Evolutionary conservation across 2,888 invertebrate species (phyloP), one percentile per base, ranked within the genome.

Genomic region (Nymphalis c-album): DNA sequence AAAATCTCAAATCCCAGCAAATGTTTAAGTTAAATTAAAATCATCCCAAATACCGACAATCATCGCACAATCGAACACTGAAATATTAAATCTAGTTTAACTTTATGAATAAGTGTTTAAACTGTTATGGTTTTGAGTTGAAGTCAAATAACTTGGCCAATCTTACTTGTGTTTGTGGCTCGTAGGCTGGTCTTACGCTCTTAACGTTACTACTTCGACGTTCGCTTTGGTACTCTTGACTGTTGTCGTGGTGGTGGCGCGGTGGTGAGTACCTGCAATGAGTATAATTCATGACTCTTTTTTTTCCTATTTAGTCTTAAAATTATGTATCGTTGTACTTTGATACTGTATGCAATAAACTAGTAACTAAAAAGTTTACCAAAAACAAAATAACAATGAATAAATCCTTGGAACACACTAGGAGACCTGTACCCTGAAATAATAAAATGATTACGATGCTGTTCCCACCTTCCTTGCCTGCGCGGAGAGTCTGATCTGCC

Each of bases 121-220:
- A 18, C 51, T 20, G 4, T 2, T 20, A 13, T 22, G 40, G 40
- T 22, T 51, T 5, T 31, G 10, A 20, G 51, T 51, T 4, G 18
- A 10, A 10, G 13, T 51, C 1, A 31, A 35, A 35, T n/a, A 35
- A 16, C 22, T 35, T 3, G 35, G 18, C 26, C 26, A 6, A 6
- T 82, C 86, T 82, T 76, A 90, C 89, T 78, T 85, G 83, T 0
- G 70, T 4, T 0, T 73, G 64, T 0, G 85, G 78, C 60, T 87
- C 87, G 73, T 88, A 90, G 0, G 88, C 86, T 0, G 89, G 86
- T 26, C 87, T 77, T 2, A 86, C 77, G 48, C 78, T 76, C 68
- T 89, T 90, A 40, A 69, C 7, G 31, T 71, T 57, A n/a, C 20
- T 10, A 20, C 18, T 8, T 40, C 57, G 31, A 61, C 75, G 46